Conservation (phyloP, 2,797 vertebrate genomes). For the Carduelis carduelis region DNA sequence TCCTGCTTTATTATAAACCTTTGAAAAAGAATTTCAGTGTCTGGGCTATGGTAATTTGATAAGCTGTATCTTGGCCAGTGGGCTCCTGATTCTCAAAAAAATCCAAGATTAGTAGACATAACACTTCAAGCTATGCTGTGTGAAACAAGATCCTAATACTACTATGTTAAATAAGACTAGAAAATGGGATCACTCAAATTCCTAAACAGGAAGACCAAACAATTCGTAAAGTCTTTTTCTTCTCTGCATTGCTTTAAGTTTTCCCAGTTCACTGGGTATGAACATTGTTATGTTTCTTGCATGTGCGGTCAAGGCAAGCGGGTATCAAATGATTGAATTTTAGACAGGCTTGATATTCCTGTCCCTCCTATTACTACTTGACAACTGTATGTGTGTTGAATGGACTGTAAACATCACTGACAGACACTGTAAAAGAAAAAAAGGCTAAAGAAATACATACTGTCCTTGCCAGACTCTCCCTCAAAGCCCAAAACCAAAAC, state of each 20-base stretch:
- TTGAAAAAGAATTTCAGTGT: slow-evolving; percentile 26
- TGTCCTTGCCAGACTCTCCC: not conserved
- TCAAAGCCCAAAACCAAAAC: not conserved
- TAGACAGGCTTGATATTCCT: not conserved
- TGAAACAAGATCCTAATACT: slow-evolving; percentile 24
- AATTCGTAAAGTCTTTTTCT: not conserved
- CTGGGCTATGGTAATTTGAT: not conserved
- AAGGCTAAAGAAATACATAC: not conserved
- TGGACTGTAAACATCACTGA: not conserved
- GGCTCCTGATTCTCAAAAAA: not conserved
- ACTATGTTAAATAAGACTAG: not conserved
- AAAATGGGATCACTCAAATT: not conserved
- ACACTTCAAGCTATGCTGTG: not conserved
- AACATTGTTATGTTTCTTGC: not conserved
- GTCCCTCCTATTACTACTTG: not conserved
- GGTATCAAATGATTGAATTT: not conserved
- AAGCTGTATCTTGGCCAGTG: not conserved
- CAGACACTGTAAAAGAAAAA: not conserved
- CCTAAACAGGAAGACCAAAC: not conserved
- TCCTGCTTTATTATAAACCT: slow-evolving; percentile 14
- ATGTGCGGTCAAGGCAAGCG: not conserved
- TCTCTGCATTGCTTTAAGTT: not conserved
- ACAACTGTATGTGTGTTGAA: not conserved
- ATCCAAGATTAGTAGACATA: slow-evolving; percentile 23
- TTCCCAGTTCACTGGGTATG: not conserved